Evolutionary conservation across 2,113 vertebrate genomes (phyloP).

Genomic region (Podarcis raffonei): DNA sequence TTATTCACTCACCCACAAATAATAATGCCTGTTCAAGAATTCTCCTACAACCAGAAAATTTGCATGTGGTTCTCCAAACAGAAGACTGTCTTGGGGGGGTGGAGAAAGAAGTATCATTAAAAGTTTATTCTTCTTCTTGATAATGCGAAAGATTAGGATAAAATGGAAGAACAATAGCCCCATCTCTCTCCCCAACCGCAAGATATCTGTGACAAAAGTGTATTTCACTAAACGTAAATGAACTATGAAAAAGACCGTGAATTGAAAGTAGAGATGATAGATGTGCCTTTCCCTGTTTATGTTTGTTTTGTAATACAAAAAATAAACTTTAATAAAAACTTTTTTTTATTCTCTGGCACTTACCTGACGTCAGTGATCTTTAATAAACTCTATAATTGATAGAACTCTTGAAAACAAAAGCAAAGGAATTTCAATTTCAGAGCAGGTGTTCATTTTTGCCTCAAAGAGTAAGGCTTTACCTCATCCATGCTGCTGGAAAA

Average conservation of each 20-base stretch:
- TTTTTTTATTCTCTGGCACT: background rate
- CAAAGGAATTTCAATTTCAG: background rate
- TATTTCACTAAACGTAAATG: too few relatives aligned
- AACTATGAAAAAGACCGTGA: too few relatives aligned
- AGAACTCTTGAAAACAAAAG: background rate
- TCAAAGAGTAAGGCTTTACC: constrained; percentile 52
- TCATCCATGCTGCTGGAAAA: constrained; percentile 70
- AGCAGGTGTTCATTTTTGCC: background rate
- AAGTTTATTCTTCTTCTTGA: too few relatives aligned
- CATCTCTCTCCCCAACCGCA: too few relatives aligned
- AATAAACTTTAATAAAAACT: background rate
- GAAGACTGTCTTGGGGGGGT: background rate
- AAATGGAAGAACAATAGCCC: too few relatives aligned
- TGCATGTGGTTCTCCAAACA: background rate
- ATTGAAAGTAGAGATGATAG: too few relatives aligned
- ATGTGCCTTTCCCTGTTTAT: too few relatives aligned
- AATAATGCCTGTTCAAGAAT: background rate
- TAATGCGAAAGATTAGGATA: too few relatives aligned
- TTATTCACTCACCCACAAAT: background rate
- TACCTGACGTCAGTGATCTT: background rate
- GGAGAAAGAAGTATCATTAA: background rate
- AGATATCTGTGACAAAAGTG: too few relatives aligned
- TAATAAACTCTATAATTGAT: background rate
- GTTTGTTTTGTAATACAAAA: background rate
- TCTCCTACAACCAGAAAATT: background rate